phyloP scores from a whole-genome alignment of 1,140 invertebrate genomes.

The Globodera rostochiensis region DNA sequence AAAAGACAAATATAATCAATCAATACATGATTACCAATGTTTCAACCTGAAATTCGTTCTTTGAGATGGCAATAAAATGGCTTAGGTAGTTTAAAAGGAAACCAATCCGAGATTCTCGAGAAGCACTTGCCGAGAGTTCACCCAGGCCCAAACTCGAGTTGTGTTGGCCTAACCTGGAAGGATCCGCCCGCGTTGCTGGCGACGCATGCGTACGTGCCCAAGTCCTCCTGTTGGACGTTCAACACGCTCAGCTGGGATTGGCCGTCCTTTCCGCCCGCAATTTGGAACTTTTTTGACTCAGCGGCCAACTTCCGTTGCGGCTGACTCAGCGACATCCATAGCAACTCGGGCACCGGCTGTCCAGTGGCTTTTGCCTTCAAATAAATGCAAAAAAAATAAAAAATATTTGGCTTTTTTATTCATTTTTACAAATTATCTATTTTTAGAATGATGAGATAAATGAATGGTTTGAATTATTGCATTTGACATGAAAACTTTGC shows the following conservation, averaged over 20 bases:
- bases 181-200: conserved; percentile 53
- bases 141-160: too few species aligned
- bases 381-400: background rate
- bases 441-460: background rate
- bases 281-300: conserved; percentile 53
- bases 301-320: conserved; percentile 43
- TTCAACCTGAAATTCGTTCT: too few species aligned
- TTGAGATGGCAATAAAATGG: too few species aligned
- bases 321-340: conserved; percentile 40
- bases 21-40: too few species aligned
- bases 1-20: too few species aligned
- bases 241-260: conserved; percentile 46
- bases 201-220: conserved; percentile 48
- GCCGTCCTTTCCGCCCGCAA: conserved; percentile 39
- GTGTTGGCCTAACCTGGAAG: conserved; percentile 36
- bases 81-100: too few species aligned
- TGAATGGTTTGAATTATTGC: too few species aligned
- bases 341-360: conserved; percentile 43
- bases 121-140: too few species aligned
- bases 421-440: background rate
- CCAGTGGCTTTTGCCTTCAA: conserved; percentile 55
- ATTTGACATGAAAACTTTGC: conserved; percentile 10
- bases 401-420: background rate
- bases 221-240: conserved; percentile 38
- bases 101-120: too few species aligned